Conservation (phyloP, 2,888 invertebrate species). For the Aphodius sticticus region DNA sequence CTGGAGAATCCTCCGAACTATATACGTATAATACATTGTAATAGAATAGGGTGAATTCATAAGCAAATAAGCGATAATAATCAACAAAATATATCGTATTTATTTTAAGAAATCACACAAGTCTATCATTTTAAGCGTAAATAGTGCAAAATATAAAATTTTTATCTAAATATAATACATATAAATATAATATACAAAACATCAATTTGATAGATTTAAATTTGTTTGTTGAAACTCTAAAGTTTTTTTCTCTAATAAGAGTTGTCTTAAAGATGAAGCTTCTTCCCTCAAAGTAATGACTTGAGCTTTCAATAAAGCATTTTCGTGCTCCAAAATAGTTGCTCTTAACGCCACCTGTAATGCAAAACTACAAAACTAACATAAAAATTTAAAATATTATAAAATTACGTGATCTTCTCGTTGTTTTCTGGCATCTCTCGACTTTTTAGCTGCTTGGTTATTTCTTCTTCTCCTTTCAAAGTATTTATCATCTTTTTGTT, state of each 20-base stretch:
- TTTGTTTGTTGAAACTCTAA: conserved; percentile 45
- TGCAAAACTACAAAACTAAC: conserved; percentile 33
- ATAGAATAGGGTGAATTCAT: no score
- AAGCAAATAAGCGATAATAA: neutral
- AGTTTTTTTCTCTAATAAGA: conserved; percentile 64
- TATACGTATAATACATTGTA: neutral
- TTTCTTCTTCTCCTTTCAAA: conserved; percentile 87
- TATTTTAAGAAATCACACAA: neutral
- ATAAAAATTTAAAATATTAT: neutral
- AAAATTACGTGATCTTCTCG: conserved; percentile 81
- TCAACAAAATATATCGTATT: neutral
- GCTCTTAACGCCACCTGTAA: conserved; percentile 82
- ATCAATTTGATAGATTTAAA: neutral
- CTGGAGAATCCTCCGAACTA: neutral
- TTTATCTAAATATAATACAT: neutral
- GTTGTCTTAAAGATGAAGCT: conserved; percentile 72
- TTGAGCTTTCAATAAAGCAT: conserved; percentile 85
- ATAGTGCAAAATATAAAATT: neutral
- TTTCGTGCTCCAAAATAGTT: conserved; percentile 86
- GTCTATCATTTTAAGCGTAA: neutral
- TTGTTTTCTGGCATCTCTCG: conserved; percentile 85
- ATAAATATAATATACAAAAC: neutral
- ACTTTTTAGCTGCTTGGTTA: conserved; percentile 93
- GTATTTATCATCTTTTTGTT: conserved; percentile 89
- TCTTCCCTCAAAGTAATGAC: conserved; percentile 83